Conservation (phyloP, 2,888 invertebrate species). For the Apocheima hispidaria region DNA sequence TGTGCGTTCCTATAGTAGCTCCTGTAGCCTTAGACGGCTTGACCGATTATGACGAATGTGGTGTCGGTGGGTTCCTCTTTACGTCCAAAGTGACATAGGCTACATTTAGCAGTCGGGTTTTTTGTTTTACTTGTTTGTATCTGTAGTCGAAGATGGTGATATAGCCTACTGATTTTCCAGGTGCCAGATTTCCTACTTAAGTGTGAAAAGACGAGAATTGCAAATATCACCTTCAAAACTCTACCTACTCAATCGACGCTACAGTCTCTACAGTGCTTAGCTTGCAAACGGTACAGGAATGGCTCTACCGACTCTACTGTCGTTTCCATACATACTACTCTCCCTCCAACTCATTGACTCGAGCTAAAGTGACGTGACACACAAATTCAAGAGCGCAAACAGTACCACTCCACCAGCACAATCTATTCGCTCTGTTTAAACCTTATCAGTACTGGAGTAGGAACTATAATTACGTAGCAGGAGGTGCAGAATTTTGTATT, state of each 20-base stretch:
- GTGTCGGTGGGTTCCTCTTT: too few relatives aligned
- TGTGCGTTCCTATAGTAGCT: too few relatives aligned
- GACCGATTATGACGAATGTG: too few relatives aligned
- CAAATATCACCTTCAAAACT: neutral
- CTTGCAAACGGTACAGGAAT: constrained; percentile 5
- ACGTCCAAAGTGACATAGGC: too few relatives aligned
- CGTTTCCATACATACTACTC: constrained; percentile 36
- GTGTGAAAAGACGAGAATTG: neutral
- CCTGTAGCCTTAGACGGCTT: too few relatives aligned
- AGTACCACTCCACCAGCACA: constrained; percentile 42
- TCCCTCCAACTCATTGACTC: constrained; percentile 52
- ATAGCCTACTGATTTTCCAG: neutral
- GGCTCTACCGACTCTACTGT: constrained; percentile 9
- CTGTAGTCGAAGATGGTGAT: neutral
- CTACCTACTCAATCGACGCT: neutral
- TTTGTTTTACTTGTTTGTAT: too few relatives aligned
- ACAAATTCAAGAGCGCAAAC: constrained; percentile 63
- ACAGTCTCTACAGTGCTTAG: constrained; percentile 1
- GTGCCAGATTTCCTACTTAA: neutral
- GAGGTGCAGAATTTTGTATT: neutral
- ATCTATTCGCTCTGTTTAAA: constrained; percentile 4
- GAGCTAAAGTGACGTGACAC: constrained; percentile 56
- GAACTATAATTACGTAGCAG: constrained; percentile 31
- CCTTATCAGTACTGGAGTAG: constrained; percentile 39
- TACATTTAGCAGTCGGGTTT: too few relatives aligned